Conservation (phyloP, 2,888 invertebrate species). For the Diogma glabrata region DNA sequence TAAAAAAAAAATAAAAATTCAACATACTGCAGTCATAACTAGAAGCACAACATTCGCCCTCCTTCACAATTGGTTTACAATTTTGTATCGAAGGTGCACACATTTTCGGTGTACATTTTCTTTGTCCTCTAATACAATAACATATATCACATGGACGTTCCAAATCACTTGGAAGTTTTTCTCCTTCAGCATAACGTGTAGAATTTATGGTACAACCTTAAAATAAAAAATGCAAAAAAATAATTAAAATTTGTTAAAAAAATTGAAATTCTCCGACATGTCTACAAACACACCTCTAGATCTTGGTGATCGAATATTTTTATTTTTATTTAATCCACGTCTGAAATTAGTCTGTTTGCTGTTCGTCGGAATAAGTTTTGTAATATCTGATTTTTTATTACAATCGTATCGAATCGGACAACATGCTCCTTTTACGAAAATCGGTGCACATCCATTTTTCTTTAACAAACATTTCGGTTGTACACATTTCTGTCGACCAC, state of each 20-base stretch:
- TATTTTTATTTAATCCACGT: not conserved
- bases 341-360: not conserved
- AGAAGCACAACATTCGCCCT: conserved; percentile 73
- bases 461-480: conserved; percentile 68
- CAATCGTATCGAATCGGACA: conserved; percentile 76
- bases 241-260: too few relatives aligned
- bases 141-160: conserved; percentile 56
- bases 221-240: conserved; percentile 17
- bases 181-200: conserved; percentile 54
- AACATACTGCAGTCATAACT: conserved; percentile 65
- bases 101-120: conserved; percentile 61
- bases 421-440: conserved; percentile 44
- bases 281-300: conserved; percentile 31
- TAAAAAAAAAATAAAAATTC: too few relatives aligned
- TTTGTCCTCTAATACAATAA: conserved; percentile 62
- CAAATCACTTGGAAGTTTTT: conserved; percentile 44
- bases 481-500: conserved; percentile 61
- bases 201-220: conserved; percentile 54
- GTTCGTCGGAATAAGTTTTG: not conserved
- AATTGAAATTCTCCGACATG: too few relatives aligned
- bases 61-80: conserved; percentile 61
- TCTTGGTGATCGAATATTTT: conserved; percentile 25
- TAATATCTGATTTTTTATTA: conserved; percentile 21
- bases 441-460: conserved; percentile 46
- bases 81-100: conserved; percentile 66